Base-by-base conservation (phyloP, 2,888 invertebrate genomes). In the Stenichneumon culpator region DNA sequence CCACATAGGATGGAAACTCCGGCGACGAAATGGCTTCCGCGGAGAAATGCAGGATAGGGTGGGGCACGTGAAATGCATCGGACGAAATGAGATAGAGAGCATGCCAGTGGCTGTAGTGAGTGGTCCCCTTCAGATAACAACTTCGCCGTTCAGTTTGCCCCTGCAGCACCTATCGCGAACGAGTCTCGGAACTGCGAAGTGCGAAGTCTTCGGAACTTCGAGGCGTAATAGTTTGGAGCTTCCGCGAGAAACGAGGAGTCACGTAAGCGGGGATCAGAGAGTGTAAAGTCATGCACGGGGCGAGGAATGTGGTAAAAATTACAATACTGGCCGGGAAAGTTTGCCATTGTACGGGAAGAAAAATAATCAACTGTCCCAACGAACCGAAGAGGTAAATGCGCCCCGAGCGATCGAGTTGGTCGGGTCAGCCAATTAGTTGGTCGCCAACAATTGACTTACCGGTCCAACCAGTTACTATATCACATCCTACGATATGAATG, bases 121-220 rank as follows among this genome's bases (percentile, higher is more conserved):
- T 65, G 11, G 57, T 25, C 57, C 25, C 25, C 9, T 22, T 57
- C 25, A 14, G 57, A 57, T 57, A 57, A 57, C 57, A 57, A 57
- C 57, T 57, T 57, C 57, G 57, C 54, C 22, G 54, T 19, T 54
- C 54, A 22, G 19, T 19, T 54, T 22, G 19, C 57, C 14, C 3
- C 57, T 0, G 57, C 25, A 25, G 57, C 25, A 22, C 57, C 25
- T 57, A 57, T 57, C 57, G 22, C 1, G 57, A 57, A 57, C 57
- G 25, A 57, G 22, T 25, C 25, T 57, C 22, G 25, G 22, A 57
- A 57, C 25, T 57, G 57, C 57, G 25, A 57, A 57, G 22, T 57
- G 57, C 57, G 57, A 14, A 25, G 57, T 25, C 57, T 57, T 57
- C 22, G 25, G 25, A 57, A 57, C 57, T 57, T 57, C 14, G 57